phyloP scores from a whole-genome alignment of 2,113 vertebrate genomes.

The Martes martes region DNA sequence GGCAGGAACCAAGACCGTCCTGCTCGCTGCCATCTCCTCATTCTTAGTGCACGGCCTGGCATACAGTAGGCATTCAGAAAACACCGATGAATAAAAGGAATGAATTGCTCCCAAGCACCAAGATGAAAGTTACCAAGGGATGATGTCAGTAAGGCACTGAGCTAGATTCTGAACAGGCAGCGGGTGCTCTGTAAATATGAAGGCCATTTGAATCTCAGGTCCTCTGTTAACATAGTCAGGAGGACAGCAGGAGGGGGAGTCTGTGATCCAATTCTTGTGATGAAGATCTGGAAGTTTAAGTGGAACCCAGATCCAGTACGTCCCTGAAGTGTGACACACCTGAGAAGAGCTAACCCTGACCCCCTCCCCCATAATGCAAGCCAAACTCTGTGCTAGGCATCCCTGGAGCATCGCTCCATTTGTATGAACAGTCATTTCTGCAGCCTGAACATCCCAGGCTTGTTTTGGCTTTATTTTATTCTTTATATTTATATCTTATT shows the following conservation, averaged over 20 bases:
- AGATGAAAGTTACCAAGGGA: not conserved
- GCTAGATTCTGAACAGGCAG: not conserved
- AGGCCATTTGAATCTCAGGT: not conserved
- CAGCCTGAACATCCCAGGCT: not conserved
- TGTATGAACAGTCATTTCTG: not conserved
- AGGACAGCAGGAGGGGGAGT: not conserved
- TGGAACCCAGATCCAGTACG: not conserved
- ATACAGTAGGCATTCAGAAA: not conserved
- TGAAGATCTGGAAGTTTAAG: not conserved
- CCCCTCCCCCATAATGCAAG: accelerated
- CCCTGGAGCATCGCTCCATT: no score
- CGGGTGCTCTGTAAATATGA: accelerated
- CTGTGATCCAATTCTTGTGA: not conserved
- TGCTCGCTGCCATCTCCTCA: not conserved
- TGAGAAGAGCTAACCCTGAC: not conserved
- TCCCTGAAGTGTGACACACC: not conserved
- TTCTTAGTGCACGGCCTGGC: not conserved
- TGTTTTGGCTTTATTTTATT: not conserved
- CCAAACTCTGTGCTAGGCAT: not conserved
- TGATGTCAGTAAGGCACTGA: not conserved
- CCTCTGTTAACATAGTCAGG: not conserved
- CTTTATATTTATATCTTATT: not conserved
- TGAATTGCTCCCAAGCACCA: not conserved
- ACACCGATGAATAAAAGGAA: not conserved
- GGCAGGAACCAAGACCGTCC: no score